Conservation (phyloP, 2,797 vertebrate genomes). For the Amblyraja radiata region DNA sequence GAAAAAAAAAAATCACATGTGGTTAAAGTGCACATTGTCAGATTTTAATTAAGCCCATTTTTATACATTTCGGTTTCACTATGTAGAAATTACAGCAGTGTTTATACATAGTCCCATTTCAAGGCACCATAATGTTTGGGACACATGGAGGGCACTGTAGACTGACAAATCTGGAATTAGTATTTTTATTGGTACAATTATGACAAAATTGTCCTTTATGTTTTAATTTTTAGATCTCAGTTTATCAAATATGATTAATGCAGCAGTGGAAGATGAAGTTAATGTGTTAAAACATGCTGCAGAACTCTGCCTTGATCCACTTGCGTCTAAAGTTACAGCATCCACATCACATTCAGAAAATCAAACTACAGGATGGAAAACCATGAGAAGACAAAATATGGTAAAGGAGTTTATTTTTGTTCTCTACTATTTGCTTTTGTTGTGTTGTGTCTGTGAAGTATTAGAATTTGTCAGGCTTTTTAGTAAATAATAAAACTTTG, state of each 20-base stretch:
- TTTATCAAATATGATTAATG: constrained; percentile 15
- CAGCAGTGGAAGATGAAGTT: constrained; percentile 16
- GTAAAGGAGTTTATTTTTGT: neutral
- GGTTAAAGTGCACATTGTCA: too few species aligned
- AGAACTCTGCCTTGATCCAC: constrained; percentile 17
- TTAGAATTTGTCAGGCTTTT: neutral
- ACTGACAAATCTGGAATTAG: neutral
- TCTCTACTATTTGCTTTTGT: neutral
- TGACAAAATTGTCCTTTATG: neutral
- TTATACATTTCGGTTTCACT: too few species aligned
- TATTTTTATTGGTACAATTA: neutral
- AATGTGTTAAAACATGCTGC: neutral
- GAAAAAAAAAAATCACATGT: too few species aligned
- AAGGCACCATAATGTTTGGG: too few species aligned
- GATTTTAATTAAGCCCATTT: too few species aligned
- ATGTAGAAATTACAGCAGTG: too few species aligned
- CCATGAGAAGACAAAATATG: neutral
- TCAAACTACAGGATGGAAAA: constrained; percentile 17
- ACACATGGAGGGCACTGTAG: too few species aligned
- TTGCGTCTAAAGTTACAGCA: neutral
- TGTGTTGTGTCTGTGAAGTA: neutral
- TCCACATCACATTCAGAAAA: neutral
- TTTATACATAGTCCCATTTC: too few species aligned
- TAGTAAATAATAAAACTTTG: neutral
- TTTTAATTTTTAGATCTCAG: neutral